phyloP scores from a whole-genome alignment of 2,113 vertebrate genomes.

The Vimba vimba region DNA sequence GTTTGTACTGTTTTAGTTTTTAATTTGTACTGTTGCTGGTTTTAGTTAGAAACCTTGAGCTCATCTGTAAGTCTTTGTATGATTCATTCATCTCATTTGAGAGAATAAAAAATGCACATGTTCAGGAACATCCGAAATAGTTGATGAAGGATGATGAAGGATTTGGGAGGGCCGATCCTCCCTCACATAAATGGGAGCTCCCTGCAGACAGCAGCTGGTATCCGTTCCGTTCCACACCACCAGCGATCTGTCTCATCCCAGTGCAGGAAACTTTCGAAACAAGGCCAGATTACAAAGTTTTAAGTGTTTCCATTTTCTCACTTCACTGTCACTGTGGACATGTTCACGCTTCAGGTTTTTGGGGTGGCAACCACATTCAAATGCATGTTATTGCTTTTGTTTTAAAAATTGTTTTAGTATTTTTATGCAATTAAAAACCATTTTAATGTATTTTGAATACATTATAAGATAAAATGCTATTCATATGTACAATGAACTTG shows the following conservation, averaged over 20 bases:
- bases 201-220: slow-evolving; percentile 39
- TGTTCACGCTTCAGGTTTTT: not conserved
- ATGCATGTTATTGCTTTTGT: not conserved
- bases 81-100: not conserved
- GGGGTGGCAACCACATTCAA: not conserved
- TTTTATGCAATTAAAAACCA: too few species aligned
- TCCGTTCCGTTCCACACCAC: not conserved
- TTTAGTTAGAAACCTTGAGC: not conserved
- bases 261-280: not conserved
- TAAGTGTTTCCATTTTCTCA: slow-evolving; percentile 11
- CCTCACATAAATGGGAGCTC: not conserved
- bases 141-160: not conserved
- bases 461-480: too few species aligned
- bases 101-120: not conserved
- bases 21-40: not conserved
- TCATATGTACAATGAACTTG: too few species aligned
- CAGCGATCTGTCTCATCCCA: not conserved
- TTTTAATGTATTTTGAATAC: too few species aligned
- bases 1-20: not conserved
- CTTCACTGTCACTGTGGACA: not conserved
- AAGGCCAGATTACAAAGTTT: not conserved
- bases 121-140: not conserved
- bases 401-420: not conserved
- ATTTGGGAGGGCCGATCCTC: not conserved
- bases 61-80: not conserved